These are phyloP conservation scores for Marcusenius ussheri DNA, from an alignment of 2,113 vertebrate species.

Conservation along the genomic window DNA sequence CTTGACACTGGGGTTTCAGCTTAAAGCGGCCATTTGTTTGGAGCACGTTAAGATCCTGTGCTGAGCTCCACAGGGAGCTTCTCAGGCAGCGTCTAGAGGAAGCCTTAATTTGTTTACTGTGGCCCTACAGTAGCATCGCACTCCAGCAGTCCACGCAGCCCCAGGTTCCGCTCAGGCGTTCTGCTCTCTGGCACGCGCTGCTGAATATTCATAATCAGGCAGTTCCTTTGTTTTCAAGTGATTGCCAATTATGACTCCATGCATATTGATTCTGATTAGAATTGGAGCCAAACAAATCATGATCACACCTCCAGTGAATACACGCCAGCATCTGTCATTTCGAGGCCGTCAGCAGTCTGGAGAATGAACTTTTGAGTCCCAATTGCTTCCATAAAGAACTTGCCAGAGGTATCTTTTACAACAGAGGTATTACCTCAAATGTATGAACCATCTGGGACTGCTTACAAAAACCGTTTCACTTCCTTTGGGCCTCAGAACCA, in stretches of 20 bases:
- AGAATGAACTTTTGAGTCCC: neutral
- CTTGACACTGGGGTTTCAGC: neutral
- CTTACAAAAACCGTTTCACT: neutral
- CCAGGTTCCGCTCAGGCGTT: neutral
- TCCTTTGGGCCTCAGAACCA: neutral
- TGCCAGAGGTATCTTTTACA: neutral
- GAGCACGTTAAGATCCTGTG: neutral
- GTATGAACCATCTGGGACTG: neutral
- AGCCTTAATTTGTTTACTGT: neutral
- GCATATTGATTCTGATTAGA: slow-evolving; percentile 14
- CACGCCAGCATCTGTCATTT: neutral
- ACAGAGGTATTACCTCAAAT: neutral
- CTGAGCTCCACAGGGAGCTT: neutral
- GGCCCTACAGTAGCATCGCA: neutral
- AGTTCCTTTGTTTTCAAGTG: slow-evolving; percentile 1
- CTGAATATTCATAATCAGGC: slow-evolving; percentile 6
- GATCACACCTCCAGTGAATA: neutral
- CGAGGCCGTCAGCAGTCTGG: neutral
- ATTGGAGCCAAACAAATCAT: neutral
- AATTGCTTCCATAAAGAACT: neutral
- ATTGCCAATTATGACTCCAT: slow-evolving; percentile 8
- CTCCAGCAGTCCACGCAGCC: neutral
- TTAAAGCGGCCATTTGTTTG: neutral
- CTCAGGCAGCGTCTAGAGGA: neutral
- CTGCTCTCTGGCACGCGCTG: neutral